These are phyloP conservation scores for Arrhamphus sclerolepis DNA, from an alignment of 2,797 vertebrate species.

Conservation along the genomic window DNA sequence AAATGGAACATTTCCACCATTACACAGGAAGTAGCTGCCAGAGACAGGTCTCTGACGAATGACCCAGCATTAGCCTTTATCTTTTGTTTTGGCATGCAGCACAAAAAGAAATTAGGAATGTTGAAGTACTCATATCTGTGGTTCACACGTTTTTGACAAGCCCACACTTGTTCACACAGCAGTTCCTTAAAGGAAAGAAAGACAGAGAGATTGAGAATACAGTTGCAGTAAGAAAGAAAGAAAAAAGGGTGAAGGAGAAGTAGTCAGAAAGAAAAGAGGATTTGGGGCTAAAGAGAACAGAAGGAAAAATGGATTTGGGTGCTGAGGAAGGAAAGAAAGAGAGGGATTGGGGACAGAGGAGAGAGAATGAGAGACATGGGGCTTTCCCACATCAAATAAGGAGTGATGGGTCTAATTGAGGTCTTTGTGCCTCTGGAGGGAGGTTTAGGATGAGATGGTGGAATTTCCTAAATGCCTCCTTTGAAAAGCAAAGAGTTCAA, in stretches of 20 bases:
- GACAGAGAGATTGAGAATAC: slow-evolving; percentile 43
- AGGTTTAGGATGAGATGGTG: slow-evolving; percentile 82
- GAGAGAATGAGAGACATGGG: slow-evolving; percentile 75
- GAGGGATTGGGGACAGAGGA: slow-evolving; percentile 62
- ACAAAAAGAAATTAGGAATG: slow-evolving; percentile 84
- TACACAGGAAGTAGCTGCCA: slow-evolving; percentile 64
- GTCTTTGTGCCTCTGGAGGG: slow-evolving; percentile 83
- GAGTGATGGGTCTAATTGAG: slow-evolving; percentile 80
- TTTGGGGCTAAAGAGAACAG: slow-evolving; percentile 67
- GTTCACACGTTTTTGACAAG: slow-evolving; percentile 80
- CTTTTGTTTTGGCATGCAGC: slow-evolving; percentile 78
- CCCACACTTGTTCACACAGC: slow-evolving; percentile 71
- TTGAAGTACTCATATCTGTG: slow-evolving; percentile 83
- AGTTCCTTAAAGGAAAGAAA: slow-evolving; percentile 60
- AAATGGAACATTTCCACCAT: slow-evolving; percentile 70
- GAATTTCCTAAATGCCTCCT: slow-evolving; percentile 84
- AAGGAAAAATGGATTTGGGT: slow-evolving; percentile 72
- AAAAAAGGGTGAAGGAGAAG: slow-evolving; percentile 57
- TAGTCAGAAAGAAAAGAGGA: slow-evolving; percentile 67
- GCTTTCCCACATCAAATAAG: slow-evolving; percentile 86
- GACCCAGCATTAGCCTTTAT: slow-evolving; percentile 77
- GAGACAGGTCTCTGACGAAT: slow-evolving; percentile 68
- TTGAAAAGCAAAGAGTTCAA: slow-evolving; percentile 79
- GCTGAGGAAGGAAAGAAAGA: slow-evolving; percentile 62
- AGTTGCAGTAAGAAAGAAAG: slow-evolving; percentile 50